phyloP scores from a whole-genome alignment of 2,888 invertebrate genomes.

The Stenchaetothrips biformis region DNA sequence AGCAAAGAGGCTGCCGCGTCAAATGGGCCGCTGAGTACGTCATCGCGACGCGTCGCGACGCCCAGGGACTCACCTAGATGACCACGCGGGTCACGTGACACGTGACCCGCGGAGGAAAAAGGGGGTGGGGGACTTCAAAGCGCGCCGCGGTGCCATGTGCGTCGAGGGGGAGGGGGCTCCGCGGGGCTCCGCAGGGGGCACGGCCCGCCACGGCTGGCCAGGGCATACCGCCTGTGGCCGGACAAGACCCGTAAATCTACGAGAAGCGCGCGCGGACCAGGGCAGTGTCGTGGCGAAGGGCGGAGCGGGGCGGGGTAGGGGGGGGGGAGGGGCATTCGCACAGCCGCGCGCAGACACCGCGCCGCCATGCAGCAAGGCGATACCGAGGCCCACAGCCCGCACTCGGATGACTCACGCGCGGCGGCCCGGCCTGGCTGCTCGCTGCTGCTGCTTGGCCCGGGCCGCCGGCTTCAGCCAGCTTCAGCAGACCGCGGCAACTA shows the following conservation, averaged over 20 bases:
- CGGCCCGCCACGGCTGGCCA: background rate
- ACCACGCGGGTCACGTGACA: too few relatives aligned
- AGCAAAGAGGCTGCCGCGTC: too few relatives aligned
- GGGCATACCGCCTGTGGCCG: background rate
- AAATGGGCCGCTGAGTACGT: too few relatives aligned
- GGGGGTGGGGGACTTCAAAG: background rate
- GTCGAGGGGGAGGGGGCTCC: background rate
- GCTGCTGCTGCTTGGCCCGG: too few relatives aligned
- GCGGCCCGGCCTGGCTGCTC: too few relatives aligned
- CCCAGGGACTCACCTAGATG: too few relatives aligned
- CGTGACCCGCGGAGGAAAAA: background rate
- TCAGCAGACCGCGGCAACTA: too few relatives aligned
- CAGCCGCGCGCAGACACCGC: background rate
- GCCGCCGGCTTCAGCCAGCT: too few relatives aligned
- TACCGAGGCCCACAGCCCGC: background rate
- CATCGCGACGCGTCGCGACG: too few relatives aligned
- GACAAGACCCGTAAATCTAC: slow-evolving; percentile 21
- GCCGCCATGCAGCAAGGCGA: background rate
- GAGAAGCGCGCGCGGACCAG: background rate
- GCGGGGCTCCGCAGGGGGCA: slow-evolving; percentile 4
- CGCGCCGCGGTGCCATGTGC: background rate
- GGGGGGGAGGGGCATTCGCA: background rate
- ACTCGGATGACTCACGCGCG: background rate
- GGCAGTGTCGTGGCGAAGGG: background rate
- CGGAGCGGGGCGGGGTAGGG: slow-evolving; percentile 4